A percentile compares a stretch with the other conserved stretches of the same genome.
These are phyloP conservation scores for Cantharis flavilabris DNA, from an alignment of 2,888 invertebrate species.

Conservation along the genomic window DNA sequence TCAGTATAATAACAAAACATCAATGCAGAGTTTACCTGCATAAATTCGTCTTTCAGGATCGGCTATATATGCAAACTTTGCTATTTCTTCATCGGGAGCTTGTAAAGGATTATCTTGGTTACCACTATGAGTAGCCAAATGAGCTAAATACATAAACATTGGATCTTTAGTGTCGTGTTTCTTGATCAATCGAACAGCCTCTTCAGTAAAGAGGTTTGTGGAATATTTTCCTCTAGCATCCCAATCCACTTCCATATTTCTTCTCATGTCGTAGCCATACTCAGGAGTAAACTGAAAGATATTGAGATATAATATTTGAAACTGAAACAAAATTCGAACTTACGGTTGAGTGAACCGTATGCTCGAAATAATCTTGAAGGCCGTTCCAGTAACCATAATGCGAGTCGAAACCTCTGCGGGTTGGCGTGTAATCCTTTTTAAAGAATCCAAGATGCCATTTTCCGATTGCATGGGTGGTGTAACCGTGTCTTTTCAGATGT, in stretches of 20 bases:
- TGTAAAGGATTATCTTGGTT: slow-evolving; percentile 67
- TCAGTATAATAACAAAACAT: neutral
- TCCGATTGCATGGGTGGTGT: slow-evolving; percentile 77
- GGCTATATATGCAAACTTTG: slow-evolving; percentile 68
- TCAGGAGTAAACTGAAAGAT: slow-evolving; percentile 48
- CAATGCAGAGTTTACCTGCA: slow-evolving; percentile 61
- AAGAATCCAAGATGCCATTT: slow-evolving; percentile 89
- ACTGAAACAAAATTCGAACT: slow-evolving; percentile 32
- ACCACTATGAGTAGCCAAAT: slow-evolving; percentile 72
- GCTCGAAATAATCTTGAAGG: slow-evolving; percentile 78
- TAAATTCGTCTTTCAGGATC: slow-evolving; percentile 69
- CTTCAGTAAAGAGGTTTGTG: slow-evolving; percentile 69
- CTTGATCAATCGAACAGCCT: slow-evolving; percentile 65
- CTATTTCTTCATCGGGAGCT: slow-evolving; percentile 72
- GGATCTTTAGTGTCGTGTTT: slow-evolving; percentile 60
- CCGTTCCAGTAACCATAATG: slow-evolving; percentile 88
- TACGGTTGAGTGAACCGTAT: slow-evolving; percentile 59
- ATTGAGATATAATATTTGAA: neutral
- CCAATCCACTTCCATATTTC: slow-evolving; percentile 62
- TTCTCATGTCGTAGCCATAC: slow-evolving; percentile 66
- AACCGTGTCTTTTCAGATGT: slow-evolving; percentile 70
- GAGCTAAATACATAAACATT: slow-evolving; percentile 71
- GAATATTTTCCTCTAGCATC: slow-evolving; percentile 64
- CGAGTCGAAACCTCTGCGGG: slow-evolving; percentile 75
- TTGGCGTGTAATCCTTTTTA: slow-evolving; percentile 71